Evolutionary conservation across 2,888 invertebrate genomes (phyloP).

Genomic region (Dryocosmus kuriphilus): DNA sequence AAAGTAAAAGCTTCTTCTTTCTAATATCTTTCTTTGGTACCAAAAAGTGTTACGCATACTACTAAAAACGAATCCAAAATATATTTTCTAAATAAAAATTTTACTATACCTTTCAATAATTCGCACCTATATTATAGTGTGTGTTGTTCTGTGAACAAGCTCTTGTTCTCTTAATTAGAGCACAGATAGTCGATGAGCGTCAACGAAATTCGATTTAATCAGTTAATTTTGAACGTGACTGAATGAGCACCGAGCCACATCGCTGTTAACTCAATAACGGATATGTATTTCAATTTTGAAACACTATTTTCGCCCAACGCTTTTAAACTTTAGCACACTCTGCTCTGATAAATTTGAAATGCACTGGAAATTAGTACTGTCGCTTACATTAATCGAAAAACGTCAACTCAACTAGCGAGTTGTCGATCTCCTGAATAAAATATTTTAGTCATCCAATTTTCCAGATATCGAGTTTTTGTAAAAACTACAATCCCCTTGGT

Average conservation of each 20-base stretch:
- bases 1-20: no score
- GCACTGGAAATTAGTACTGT: neutral
- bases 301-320: neutral
- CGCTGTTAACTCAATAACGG: conserved; percentile 18
- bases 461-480: neutral
- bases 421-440: neutral
- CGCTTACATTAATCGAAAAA: neutral
- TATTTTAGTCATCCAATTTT: neutral
- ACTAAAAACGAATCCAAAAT: neutral
- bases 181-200: conserved; percentile 20
- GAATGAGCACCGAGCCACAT: conserved; percentile 12
- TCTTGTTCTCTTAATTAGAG: conserved; percentile 15
- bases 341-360: neutral
- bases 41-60: no score
- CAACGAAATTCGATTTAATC: conserved; percentile 29
- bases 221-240: conserved; percentile 26
- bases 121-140: neutral
- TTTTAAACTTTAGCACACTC: neutral
- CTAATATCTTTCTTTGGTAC: no score
- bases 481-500: neutral
- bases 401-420: neutral
- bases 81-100: neutral
- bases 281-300: conserved; percentile 26
- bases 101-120: neutral
- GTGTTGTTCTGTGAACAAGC: neutral